phyloP scores from a whole-genome alignment of 2,113 vertebrate genomes.

The Myodes glareolus region DNA sequence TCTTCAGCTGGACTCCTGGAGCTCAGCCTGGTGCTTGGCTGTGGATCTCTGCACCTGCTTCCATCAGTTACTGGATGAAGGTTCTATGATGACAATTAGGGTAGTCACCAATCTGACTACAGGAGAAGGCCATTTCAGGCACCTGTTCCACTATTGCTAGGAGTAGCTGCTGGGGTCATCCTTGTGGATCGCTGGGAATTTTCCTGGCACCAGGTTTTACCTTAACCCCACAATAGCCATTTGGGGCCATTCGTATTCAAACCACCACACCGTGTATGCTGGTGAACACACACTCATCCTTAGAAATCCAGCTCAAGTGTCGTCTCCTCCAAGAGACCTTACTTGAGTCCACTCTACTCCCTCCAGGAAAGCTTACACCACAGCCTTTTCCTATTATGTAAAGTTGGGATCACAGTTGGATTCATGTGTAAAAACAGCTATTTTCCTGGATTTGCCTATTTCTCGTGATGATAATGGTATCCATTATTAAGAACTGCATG shows the following conservation, averaged over 20 bases:
- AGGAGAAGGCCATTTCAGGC: too few species aligned
- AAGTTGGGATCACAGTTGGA: background rate
- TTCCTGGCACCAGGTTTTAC: too few species aligned
- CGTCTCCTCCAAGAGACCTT: background rate
- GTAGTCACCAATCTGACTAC: too few species aligned
- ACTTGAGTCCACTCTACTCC: background rate
- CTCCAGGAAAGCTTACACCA: background rate
- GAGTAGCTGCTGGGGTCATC: too few species aligned
- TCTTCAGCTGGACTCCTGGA: too few species aligned
- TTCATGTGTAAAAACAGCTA: background rate
- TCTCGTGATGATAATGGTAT: background rate
- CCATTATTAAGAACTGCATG: rapidly evolving
- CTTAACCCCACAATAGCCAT: background rate
- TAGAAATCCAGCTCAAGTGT: background rate
- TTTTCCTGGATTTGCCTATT: background rate
- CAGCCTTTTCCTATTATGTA: background rate
- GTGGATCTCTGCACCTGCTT: too few species aligned
- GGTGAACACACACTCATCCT: background rate
- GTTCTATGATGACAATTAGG: too few species aligned
- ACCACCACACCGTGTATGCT: too few species aligned
- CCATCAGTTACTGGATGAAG: too few species aligned
- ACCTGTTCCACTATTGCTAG: too few species aligned
- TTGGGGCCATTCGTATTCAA: background rate
- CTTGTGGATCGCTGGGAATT: too few species aligned
- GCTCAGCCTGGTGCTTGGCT: too few species aligned